Evolutionary conservation across 2,888 invertebrate species (phyloP), one percentile per base, ranked within the genome.

Genomic region (Lithophane socia): DNA sequence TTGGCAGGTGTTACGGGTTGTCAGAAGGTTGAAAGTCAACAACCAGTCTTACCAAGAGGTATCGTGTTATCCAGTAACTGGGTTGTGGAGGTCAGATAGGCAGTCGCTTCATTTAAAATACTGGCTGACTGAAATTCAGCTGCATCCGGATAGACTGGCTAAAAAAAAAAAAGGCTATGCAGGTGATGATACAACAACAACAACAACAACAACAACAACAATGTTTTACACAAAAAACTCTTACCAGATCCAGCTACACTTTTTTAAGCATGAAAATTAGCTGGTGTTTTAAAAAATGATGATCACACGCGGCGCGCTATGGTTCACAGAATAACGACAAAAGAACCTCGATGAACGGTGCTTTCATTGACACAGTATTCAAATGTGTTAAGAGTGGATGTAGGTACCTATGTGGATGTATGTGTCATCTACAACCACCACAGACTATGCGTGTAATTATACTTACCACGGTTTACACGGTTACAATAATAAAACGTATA

Each of bases 241-340:
- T 21, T 16, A 42, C 16, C 1, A 56, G 24, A 52, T 49, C 18
- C 29, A 29, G 49, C 2, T 18, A 56, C 29, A 58, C n/a, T 29
- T 73, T 44, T 63, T 24, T 65, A 83, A 58, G 44, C 44, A 68
- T 49, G 71, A 71, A 67, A 81, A 83, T 58, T 61, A 71, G 7
- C 16, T 16, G 47, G 42, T 49, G 63, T 66, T 70, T 44, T 13
- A 42, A 77, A 83, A 77, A 71, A 86, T 77, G 42, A 58, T n/a
- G 61, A 56, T 64, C 69, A 61, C 78, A 64, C 73, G 60, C 65
- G n/a, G 21, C 42, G 65, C 66, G 75, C 37, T 77, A 74, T 65
- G 87, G 85, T 87, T 76, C 84, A 86, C 84, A 76, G 71, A 74
- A 63, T 75, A 75, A 65, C 66, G 75, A 88, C 85, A 87, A 87